Evolutionary conservation across 2,113 vertebrate genomes (phyloP).

Genomic region (Callospermophilus lateralis): DNA sequence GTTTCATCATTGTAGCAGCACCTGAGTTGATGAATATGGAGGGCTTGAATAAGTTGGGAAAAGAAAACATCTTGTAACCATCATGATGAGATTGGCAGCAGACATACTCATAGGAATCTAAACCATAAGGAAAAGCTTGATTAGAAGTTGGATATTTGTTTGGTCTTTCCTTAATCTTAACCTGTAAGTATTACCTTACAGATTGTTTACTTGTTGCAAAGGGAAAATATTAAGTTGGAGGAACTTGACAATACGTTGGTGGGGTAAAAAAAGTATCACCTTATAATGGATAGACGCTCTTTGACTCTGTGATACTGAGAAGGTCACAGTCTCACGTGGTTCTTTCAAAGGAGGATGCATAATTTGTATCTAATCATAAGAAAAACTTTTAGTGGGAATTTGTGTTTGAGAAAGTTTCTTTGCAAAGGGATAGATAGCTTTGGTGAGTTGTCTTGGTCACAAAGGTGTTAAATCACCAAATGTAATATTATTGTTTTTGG

Average conservation of each 20-base stretch:
- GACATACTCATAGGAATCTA: neutral
- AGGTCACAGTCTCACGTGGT: neutral
- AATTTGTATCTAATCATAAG: neutral
- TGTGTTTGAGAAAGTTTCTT: constrained; percentile 35
- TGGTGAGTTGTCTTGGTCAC: neutral
- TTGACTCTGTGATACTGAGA: neutral
- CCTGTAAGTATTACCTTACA: neutral
- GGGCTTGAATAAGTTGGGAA: neutral
- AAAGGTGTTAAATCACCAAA: neutral
- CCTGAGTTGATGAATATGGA: neutral
- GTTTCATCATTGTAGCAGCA: neutral
- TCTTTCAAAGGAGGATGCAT: neutral
- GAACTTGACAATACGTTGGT: neutral
- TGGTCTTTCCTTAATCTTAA: neutral
- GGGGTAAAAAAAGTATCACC: neutral
- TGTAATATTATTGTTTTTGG: neutral
- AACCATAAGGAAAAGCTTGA: neutral
- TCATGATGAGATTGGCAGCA: neutral
- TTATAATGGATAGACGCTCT: neutral
- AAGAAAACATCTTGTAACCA: constrained; percentile 8
- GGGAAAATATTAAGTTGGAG: neutral
- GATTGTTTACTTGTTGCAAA: neutral
- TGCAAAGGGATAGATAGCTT: neutral
- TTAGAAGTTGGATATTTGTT: neutral
- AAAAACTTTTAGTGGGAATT: neutral